Evolutionary conservation across 2,888 invertebrate genomes (phyloP), one percentile per base, ranked within the genome.

Genomic region (Blomia tropicalis): DNA sequence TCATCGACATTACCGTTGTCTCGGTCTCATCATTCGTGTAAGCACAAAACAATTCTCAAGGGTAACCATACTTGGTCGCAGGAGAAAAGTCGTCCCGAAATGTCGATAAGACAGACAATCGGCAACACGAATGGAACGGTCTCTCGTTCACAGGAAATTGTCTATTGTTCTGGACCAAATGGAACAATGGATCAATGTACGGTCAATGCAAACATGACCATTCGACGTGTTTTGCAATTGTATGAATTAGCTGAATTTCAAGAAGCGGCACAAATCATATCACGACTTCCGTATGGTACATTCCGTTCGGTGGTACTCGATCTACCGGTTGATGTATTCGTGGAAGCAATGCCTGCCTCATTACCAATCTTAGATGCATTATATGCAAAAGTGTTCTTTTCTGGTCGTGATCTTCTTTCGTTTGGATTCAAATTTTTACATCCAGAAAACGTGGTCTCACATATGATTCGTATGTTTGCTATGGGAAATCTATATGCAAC

Each of bases 321-420:
- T 67, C 77, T 91, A 66, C 91, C 91, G 0, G 80, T 90, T 59
- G 90, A 90, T 72, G 77, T 88, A 68, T 78, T 91, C 68, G 82
- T 90, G n/a, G 90, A 90, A 69, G 84, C 88, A 2, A 77, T 91
- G 73, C 91, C 91, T 1, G 86, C 87, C 72, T 87, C 87, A 22
- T 81, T 91, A 1, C 84, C 85, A 69, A 79, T 91, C 56, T 77
- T 92, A 68, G 91, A 91, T 73, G 86, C 89, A 0, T 79, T 91
- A 25, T 83, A 80, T 68, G 75, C 77, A 54, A 77, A 78, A 70
- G 74, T 78, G 17, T 77, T 75, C 66, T 71, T 60, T 22, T 32
- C 60, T 25, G 29, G 36, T 4, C 25, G 31, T 43, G 63, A 63
- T 44, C 5, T 63, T 30, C n/a, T 62, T 7, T 41, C 62, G 66